Evolutionary conservation across 2,888 invertebrate genomes (phyloP), one percentile per base, ranked within the genome.

Genomic region (Thymelicus lineola): DNA sequence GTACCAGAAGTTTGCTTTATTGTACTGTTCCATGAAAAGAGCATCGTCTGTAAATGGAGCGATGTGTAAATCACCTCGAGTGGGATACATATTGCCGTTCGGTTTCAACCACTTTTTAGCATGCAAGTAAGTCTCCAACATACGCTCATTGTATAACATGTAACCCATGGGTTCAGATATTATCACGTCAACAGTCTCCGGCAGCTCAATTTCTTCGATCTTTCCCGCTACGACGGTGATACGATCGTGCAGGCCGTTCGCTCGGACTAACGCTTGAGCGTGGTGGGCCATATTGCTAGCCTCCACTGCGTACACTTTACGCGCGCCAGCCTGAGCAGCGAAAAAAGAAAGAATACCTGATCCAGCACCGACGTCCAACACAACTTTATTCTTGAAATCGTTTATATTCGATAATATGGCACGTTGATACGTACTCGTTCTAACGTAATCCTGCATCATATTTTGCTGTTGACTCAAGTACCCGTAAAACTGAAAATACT

Each of bases 81-180:
- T 97, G 1, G 99, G 99, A 89, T 98, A 99, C 99, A 99, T 99
- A 93, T 98, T 97, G 68, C 99, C 99, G 71, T 95, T 95, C 28
- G 97, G 97, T 88, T 97, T 97, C 50, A 99, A 94, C 98, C 99
- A 99, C 87, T 99, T 99, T 84, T 99, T 98, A 5, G 99, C 99
- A 94, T 99, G 99, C 73, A 99, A 94, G 93, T 98, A 99, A 0
- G 99, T 99, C 93, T 99, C 99, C 77, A 99, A 94, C 99, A 99
- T 99, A 74, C 99, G 95, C 89, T 99, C 99, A 93, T 99, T 99
- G 89, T 99, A 99, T 70, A 99, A 93, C 99, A 99, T 99, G 87
- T 99, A 99, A n/a, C 99, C 99, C 99, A 99, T 99, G 0, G 99
- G 99, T 91, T 99, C 99, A 1, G 99, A 99, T 77, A 99, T 98